Evolutionary conservation across 37 sponge, comb jelly and placozoan species (phyloP), one percentile per base, ranked within the genome.

Genomic region (Halisarca cf. caerulea): DNA sequence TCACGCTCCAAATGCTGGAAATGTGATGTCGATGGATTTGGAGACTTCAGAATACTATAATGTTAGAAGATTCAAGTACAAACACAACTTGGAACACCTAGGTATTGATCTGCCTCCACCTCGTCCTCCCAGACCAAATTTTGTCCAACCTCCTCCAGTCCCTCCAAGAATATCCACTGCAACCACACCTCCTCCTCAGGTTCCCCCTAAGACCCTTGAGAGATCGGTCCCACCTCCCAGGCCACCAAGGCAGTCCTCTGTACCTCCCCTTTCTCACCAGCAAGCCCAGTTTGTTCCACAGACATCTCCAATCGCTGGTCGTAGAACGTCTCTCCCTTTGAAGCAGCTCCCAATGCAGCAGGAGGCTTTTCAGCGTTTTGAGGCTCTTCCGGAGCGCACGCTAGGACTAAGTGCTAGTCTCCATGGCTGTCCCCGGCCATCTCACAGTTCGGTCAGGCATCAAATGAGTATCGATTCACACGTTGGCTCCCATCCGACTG

Each of bases 21-120:
- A 11, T 14, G 11, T 47, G 51, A 47, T 11, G 6, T 47, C 51
- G 11, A 47, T 74, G 77, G 77, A 74, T n/a, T 24, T 74, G 42
- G 77, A 74, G 77, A 34, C 69, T 17, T 18, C 15, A 17, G 25
- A 43, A 21, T 74, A 74, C 45, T 74, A 74, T 25, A 74, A 74
- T 41, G 77, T 74, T 42, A 33, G 42, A 9, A 74, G 6, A 21
- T 11, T 8, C 1, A 37, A 7, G 45, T n/a, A 74, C 44, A 11
- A 14, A 47, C 51, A 11, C 51, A 14, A n/a, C 15, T 37, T 74
- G 45, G 77, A 40, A 15, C 24, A 74, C 11, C 77, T 74, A 0
- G 45, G 41, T 11, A 25, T 74, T 20, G 24, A 41, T 40, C 0
- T 74, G 6, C 45, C 77, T 6, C 71, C 71, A 30, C 77, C 77